Evolutionary conservation across 1,140 invertebrate genomes (phyloP).

Genomic region (Drosophila mojavensis): DNA sequence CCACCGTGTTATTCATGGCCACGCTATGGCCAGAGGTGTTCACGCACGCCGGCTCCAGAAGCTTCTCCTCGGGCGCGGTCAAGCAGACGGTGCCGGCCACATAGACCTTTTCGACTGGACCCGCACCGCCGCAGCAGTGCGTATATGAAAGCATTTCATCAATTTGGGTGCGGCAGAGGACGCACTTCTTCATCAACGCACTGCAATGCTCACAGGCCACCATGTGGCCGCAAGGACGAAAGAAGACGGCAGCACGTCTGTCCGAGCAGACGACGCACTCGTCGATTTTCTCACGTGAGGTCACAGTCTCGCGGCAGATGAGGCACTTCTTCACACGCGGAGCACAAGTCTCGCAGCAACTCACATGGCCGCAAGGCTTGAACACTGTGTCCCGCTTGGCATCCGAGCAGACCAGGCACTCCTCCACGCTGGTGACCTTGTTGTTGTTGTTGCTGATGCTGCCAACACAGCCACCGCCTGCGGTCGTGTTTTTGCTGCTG

Average conservation of each 20-base stretch:
- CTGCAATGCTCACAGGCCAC: constrained; percentile 92
- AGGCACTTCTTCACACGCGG: constrained; percentile 98
- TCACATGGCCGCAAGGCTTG: constrained; percentile 95
- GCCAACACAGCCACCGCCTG: neutral
- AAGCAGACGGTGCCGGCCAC: constrained; percentile 21
- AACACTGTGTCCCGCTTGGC: constrained; percentile 94
- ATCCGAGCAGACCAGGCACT: constrained; percentile 98
- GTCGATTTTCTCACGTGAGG: constrained; percentile 93
- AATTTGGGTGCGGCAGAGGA: constrained; percentile 95
- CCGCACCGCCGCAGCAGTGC: constrained; percentile 88
- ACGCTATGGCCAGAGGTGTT: constrained; percentile 75
- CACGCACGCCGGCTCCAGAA: constrained; percentile 64
- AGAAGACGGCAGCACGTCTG: constrained; percentile 94
- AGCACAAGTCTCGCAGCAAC: constrained; percentile 95
- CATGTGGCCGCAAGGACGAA: constrained; percentile 97
- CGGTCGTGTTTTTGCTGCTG: constrained; percentile 9
- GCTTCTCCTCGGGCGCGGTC: constrained; percentile 45
- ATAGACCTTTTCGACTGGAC: constrained; percentile 85
- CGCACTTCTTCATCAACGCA: constrained; percentile 95
- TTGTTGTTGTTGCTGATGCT: constrained; percentile 37
- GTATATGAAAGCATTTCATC: constrained; percentile 90
- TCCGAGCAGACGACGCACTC: constrained; percentile 98
- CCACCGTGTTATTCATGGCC: constrained; percentile 83
- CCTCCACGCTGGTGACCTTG: constrained; percentile 89
- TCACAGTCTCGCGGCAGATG: constrained; percentile 94